Percentiles rank a stretch among this genome's conserved stretches.
These are phyloP conservation scores for Telmatochromis sp. DNA, from an alignment of 2,113 vertebrate genomes.

Conservation along the genomic window DNA sequence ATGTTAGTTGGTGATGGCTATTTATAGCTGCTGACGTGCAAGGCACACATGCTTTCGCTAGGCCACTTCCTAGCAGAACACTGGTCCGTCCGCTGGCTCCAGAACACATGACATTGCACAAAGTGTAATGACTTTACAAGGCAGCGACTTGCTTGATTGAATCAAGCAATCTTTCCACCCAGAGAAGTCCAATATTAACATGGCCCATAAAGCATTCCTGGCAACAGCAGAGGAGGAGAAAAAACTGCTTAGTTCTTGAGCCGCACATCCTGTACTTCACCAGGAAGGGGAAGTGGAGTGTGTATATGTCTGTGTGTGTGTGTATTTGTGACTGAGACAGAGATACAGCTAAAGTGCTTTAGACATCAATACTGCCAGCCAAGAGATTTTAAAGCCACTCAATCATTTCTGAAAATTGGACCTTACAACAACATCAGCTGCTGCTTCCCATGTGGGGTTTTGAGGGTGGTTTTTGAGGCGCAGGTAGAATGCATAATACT, in stretches of 20 bases:
- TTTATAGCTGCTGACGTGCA: conserved; percentile 53
- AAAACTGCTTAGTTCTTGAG: conserved; percentile 58
- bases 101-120: conserved; percentile 66
- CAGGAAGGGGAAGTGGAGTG: conserved; percentile 47
- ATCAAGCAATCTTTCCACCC: conserved; percentile 49
- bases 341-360: conserved; percentile 51
- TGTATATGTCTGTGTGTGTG: not conserved
- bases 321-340: conserved; percentile 5
- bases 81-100: conserved; percentile 11
- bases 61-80: conserved; percentile 27
- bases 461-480: not conserved
- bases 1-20: conserved; percentile 41
- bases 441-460: not conserved
- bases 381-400: conserved; percentile 40
- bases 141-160: conserved; percentile 58
- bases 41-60: conserved; percentile 12
- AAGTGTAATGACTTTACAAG: conserved; percentile 63
- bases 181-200: conserved; percentile 53
- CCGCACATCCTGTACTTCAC: conserved; percentile 58
- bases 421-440: conserved; percentile 13
- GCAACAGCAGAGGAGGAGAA: conserved; percentile 28
- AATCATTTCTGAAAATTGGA: conserved; percentile 23
- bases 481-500: not conserved
- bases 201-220: conserved; percentile 62
- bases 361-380: conserved; percentile 58